These are phyloP conservation scores for Drosophila tsacasi DNA, from an alignment of 1,140 invertebrate genomes.

Conservation along the genomic window DNA sequence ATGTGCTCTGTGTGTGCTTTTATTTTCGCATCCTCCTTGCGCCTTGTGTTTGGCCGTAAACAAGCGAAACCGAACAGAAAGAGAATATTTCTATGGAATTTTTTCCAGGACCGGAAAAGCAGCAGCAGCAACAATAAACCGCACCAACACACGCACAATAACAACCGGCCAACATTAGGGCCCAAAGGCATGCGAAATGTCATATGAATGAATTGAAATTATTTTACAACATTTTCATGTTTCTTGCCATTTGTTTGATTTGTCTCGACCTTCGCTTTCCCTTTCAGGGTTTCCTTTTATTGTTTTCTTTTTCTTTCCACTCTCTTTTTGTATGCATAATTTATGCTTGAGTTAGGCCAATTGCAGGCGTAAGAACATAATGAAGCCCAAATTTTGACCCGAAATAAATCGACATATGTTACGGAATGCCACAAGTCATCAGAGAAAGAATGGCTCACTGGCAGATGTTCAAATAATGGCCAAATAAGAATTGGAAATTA, in stretches of 20 bases:
- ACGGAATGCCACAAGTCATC: conserved; percentile 28
- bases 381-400: conserved; percentile 27
- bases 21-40: conserved; percentile 22
- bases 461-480: conserved; percentile 23
- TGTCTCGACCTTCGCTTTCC: conserved; percentile 34
- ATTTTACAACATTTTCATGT: conserved; percentile 82
- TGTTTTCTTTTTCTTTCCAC: conserved; percentile 25
- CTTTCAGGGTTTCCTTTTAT: conserved; percentile 10
- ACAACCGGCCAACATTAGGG: conserved; percentile 11
- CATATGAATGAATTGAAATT: conserved; percentile 72
- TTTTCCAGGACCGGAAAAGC: conserved; percentile 28
- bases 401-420: conserved; percentile 37
- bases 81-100: conserved; percentile 27
- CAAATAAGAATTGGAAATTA: not conserved
- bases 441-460: not conserved
- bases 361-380: conserved; percentile 44
- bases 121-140: conserved; percentile 19
- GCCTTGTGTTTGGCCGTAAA: conserved; percentile 45
- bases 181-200: conserved; percentile 56
- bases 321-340: conserved; percentile 58
- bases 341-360: conserved; percentile 59
- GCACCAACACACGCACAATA: conserved; percentile 27
- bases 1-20: conserved; percentile 14
- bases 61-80: conserved; percentile 52
- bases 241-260: conserved; percentile 68